These are phyloP conservation scores for Steatocranus sp. DNA, from an alignment of 2,797 vertebrate species.

Conservation along the genomic window DNA sequence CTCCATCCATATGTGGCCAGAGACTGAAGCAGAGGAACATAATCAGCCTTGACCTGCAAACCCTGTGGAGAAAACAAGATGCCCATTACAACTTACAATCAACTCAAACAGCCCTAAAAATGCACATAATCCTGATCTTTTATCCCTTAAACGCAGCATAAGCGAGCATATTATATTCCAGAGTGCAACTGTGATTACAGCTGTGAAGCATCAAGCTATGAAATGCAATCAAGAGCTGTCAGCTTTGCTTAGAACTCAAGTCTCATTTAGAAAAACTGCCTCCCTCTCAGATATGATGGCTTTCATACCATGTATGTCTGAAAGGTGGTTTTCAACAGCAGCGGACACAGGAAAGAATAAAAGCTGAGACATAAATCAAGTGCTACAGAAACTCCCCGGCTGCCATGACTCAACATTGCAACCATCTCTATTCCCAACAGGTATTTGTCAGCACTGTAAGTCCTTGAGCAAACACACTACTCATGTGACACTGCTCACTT, in stretches of 20 bases:
- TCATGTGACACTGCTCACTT: slow-evolving; percentile 19
- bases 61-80: slow-evolving; percentile 74
- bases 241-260: background rate
- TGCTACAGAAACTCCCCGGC: slow-evolving; percentile 2
- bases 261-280: background rate
- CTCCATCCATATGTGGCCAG: slow-evolving; percentile 92
- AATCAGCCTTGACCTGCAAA: slow-evolving; percentile 91
- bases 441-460: slow-evolving; percentile 15
- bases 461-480: slow-evolving; percentile 29
- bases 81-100: background rate
- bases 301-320: background rate
- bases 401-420: slow-evolving; percentile 30
- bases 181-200: slow-evolving; percentile 1
- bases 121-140: background rate
- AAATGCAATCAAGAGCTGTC: slow-evolving; percentile 10
- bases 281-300: background rate
- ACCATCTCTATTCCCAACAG: slow-evolving; percentile 20
- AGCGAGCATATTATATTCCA: background rate
- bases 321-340: background rate
- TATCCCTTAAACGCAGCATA: background rate
- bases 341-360: background rate
- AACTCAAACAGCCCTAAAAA: background rate
- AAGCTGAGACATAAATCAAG: background rate
- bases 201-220: background rate
- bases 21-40: slow-evolving; percentile 91